A percentile compares a stretch with the other conserved stretches of the same genome.
phyloP scores from a whole-genome alignment of 2,888 invertebrate species.

The Imbricaverruca yamaguchii region DNA sequence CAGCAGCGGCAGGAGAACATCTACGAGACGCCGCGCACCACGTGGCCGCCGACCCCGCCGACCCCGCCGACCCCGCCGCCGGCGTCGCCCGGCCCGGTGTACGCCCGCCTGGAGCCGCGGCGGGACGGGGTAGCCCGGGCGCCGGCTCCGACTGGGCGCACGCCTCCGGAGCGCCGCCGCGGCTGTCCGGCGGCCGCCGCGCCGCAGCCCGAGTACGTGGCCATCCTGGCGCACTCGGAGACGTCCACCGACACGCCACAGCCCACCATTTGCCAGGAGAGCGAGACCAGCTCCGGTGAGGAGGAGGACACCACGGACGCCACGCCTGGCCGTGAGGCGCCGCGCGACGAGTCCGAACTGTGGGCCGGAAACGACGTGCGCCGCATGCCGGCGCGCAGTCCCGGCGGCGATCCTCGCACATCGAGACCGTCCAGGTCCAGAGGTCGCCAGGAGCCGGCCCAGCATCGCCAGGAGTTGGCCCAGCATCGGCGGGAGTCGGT shows the following conservation, averaged over 20 bases:
- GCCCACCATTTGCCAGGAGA: constrained; percentile 17
- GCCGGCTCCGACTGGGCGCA: too few species aligned
- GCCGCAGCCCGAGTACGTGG: not conserved
- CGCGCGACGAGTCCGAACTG: not conserved
- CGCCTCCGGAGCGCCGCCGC: not conserved
- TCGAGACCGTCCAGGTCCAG: too few species aligned
- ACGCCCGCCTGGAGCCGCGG: not conserved
- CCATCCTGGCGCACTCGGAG: constrained; percentile 4
- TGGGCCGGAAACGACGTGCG: constrained; percentile 22
- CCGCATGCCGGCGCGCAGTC: not conserved
- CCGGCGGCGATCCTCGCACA: not conserved
- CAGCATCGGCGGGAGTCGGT: too few species aligned
- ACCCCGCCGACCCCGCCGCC: not conserved
- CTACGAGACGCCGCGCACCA: not conserved
- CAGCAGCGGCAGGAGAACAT: not conserved
- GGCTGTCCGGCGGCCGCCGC: not conserved
- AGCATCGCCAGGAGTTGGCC: too few species aligned
- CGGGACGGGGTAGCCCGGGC: not conserved
- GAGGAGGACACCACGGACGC: constrained; percentile 17
- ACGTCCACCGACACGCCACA: not conserved
- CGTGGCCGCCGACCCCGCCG: not conserved
- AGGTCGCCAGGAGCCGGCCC: too few species aligned
- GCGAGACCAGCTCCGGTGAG: constrained; percentile 12
- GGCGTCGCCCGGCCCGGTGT: not conserved
- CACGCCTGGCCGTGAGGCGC: not conserved